Conservation (phyloP, 1,140 invertebrate genomes). For the Carposina sasakii region DNA sequence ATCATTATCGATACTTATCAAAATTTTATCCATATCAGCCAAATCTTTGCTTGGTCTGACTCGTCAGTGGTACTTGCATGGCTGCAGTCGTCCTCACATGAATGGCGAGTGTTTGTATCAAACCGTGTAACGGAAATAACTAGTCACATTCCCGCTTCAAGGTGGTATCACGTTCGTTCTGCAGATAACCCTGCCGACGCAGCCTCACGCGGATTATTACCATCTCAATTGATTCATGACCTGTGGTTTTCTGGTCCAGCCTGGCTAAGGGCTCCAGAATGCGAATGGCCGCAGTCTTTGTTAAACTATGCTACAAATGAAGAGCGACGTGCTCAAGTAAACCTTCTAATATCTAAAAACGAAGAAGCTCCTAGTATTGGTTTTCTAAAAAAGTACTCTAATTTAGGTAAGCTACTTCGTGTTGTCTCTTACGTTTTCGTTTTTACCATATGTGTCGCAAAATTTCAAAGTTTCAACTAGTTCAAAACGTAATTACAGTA, state of each 20-base stretch:
- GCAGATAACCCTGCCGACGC: slow-evolving; percentile 1
- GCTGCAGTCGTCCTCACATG: slow-evolving; percentile 3
- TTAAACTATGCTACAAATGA: background rate
- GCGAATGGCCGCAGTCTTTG: background rate
- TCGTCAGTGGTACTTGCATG: background rate
- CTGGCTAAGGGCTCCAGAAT: background rate
- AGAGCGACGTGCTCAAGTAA: background rate
- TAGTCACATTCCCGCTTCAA: background rate
- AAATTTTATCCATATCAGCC: background rate
- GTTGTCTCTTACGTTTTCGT: background rate
- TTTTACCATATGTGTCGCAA: background rate
- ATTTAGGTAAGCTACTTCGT: background rate
- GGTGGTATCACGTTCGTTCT: slow-evolving; percentile 1
- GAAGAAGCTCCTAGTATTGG: background rate
- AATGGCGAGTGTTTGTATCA: slow-evolving; percentile 3
- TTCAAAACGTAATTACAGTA: background rate
- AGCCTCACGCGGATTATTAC: background rate
- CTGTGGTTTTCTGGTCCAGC: background rate
- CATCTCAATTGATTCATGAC: background rate
- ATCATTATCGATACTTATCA: background rate
- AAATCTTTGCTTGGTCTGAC: background rate
- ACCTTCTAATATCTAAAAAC: background rate
- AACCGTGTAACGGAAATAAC: slow-evolving; percentile 1
- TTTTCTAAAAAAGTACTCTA: background rate
- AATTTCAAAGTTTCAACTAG: background rate